A percentile compares a stretch with the other conserved stretches of the same genome.
phyloP scores from a whole-genome alignment of 2,888 invertebrate species.

The Apoda limacodes region DNA sequence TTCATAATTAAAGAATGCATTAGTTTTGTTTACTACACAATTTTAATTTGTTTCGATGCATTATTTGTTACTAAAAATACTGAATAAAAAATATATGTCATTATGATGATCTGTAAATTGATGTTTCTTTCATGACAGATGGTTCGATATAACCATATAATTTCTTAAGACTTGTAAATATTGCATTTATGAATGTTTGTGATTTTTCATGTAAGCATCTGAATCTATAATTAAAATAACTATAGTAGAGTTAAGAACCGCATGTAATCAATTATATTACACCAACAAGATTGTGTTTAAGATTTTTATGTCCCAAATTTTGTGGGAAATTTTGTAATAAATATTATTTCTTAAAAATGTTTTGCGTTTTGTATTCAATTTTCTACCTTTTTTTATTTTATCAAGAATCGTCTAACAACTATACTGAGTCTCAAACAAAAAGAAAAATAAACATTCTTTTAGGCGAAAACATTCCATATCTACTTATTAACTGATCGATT shows the following conservation, averaged over 20 bases:
- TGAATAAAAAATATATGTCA: constrained; percentile 33
- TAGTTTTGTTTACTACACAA: constrained; percentile 5
- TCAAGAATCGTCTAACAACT: too few relatives aligned
- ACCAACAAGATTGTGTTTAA: constrained; percentile 57
- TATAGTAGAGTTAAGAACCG: constrained; percentile 10
- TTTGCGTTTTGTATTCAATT: too few relatives aligned
- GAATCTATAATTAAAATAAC: background rate
- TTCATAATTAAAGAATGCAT: too few relatives aligned
- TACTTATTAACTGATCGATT: too few relatives aligned
- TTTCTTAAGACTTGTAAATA: constrained; percentile 49
- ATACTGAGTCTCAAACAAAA: too few relatives aligned
- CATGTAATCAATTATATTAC: constrained; percentile 44
- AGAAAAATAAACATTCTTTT: too few relatives aligned
- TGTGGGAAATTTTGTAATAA: constrained; percentile 49
- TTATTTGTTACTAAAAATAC: constrained; percentile 27
- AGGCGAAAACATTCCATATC: too few relatives aligned
- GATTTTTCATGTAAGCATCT: constrained; percentile 44
- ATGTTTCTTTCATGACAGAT: too few relatives aligned
- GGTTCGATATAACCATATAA: too few relatives aligned
- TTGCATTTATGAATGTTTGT: constrained; percentile 60
- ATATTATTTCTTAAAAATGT: constrained; percentile 52
- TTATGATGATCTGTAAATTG: constrained; percentile 19
- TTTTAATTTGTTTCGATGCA: constrained; percentile 20
- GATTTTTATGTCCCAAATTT: constrained; percentile 31
- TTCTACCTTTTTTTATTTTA: too few relatives aligned